Conservation (phyloP, 2,797 vertebrate genomes). For the Helicolenus hilgendorfi region DNA sequence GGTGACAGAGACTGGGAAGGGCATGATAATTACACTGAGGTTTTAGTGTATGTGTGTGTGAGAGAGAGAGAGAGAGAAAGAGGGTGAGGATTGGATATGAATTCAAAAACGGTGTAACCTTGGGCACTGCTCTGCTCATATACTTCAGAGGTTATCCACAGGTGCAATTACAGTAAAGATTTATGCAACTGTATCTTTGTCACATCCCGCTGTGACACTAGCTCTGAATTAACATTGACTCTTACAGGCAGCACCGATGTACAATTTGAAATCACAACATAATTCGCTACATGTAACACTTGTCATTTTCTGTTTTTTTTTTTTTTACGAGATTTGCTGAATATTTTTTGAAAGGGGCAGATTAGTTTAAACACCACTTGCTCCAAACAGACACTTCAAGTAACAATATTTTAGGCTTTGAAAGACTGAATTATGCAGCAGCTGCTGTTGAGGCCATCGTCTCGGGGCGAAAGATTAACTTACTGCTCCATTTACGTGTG, state of each 20-base stretch:
- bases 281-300: background rate
- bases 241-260: background rate
- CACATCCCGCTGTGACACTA: background rate
- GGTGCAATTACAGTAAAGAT: constrained; percentile 12
- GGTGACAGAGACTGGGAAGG: constrained; percentile 5
- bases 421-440: background rate
- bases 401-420: background rate
- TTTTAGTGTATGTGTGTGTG: background rate
- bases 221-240: constrained; percentile 17
- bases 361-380: background rate
- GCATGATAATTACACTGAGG: constrained; percentile 28
- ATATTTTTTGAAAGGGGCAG: background rate
- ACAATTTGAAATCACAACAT: background rate
- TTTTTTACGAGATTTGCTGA: background rate
- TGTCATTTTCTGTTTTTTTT: background rate
- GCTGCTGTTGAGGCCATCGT: background rate
- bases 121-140: background rate
- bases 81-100: background rate
- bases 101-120: constrained; percentile 14
- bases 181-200: constrained; percentile 18
- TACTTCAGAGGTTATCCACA: constrained; percentile 24
- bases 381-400: background rate
- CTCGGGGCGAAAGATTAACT: background rate
- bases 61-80: background rate
- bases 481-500: background rate